phyloP scores from a whole-genome alignment of 2,113 vertebrate species.

The Marmota monax region DNA sequence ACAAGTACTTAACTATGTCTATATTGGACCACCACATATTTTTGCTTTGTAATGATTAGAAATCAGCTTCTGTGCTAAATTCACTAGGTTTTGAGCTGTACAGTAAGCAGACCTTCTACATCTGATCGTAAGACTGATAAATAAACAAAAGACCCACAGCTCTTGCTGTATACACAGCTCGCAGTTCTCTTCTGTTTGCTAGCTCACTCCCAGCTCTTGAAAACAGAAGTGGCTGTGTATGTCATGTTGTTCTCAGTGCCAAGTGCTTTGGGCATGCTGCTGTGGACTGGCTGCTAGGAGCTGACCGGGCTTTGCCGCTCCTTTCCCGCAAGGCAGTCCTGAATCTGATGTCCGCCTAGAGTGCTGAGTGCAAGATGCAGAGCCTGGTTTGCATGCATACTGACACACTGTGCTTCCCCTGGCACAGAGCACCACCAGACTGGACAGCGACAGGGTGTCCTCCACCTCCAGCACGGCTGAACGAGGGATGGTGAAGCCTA shows the following conservation, averaged over 20 bases:
- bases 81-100: background rate
- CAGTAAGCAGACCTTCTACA: background rate
- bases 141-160: background rate
- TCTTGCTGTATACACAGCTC: fast-evolving
- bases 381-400: background rate
- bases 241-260: background rate
- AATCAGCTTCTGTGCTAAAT: background rate
- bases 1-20: too few species aligned
- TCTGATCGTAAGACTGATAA: background rate
- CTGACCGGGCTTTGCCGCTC: background rate
- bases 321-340: background rate
- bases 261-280: fast-evolving
- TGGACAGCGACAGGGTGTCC: conserved; percentile 92
- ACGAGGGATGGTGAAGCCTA: conserved; percentile 95
- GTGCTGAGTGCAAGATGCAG: background rate
- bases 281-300: background rate
- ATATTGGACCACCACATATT: fast-evolving
- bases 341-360: background rate
- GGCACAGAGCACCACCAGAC: conserved; percentile 92
- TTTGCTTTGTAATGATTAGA: background rate
- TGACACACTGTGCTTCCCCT: conserved; percentile 50
- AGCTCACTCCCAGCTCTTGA: background rate
- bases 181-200: too few species aligned
- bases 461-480: conserved; percentile 85
- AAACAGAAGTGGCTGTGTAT: background rate